Percentiles rank a stretch among this genome's conserved stretches.
Conservation (phyloP, 2,888 invertebrate species). For the Conops quadrifasciatus region DNA sequence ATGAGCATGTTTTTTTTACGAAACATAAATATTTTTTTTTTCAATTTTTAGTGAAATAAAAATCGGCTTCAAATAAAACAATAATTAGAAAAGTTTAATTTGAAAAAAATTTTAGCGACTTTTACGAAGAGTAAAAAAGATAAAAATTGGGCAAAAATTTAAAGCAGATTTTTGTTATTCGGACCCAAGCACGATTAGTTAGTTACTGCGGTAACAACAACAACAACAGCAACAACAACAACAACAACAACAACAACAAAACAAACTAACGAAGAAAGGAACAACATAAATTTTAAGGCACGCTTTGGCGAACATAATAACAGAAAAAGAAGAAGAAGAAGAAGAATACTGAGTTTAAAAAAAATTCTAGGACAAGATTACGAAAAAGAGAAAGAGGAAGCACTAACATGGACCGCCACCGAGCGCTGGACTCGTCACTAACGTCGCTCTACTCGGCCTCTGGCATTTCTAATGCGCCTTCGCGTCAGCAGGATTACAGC, state of each 20-base stretch:
- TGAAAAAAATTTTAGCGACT: conserved; percentile 32
- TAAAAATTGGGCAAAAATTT: conserved; percentile 35
- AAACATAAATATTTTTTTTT: not conserved
- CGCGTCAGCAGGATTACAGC: conserved; percentile 45
- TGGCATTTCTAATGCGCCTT: conserved; percentile 52
- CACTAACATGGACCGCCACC: conserved; percentile 54
- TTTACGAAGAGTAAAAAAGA: conserved; percentile 47
- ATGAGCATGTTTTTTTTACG: conserved; percentile 12
- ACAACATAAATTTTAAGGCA: conserved; percentile 15
- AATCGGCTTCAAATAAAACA: conserved; percentile 42
- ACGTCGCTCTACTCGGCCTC: conserved; percentile 61
- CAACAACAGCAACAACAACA: conserved; percentile 23
- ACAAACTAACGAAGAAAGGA: too few relatives aligned
- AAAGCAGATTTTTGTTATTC: conserved; percentile 26
- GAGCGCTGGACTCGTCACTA: conserved; percentile 63
- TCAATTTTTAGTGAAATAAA: conserved; percentile 31
- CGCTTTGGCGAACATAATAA: not conserved
- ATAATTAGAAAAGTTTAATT: conserved; percentile 12
- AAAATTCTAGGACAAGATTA: too few relatives aligned
- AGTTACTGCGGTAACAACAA: not conserved
- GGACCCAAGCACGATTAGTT: conserved; percentile 40
- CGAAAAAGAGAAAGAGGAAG: too few relatives aligned
- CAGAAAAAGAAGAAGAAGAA: too few relatives aligned
- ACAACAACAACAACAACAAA: conserved; percentile 31
- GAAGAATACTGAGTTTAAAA: too few relatives aligned